Conservation (phyloP, 1,140 invertebrate species). For the Mycetomoellerius zeteki region DNA sequence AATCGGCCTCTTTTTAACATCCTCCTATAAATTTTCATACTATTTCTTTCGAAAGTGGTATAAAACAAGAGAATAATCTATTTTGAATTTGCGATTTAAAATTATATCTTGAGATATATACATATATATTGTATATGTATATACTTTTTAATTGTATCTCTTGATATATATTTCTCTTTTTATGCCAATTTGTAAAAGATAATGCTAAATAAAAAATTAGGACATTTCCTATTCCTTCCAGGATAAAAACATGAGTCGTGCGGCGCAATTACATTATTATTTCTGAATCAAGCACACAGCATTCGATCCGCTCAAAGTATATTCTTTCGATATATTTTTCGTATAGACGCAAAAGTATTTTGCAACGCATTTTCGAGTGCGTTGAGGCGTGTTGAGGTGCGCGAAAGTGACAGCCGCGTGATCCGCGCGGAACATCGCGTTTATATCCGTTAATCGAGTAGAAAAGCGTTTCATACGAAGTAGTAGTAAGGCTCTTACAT, state of each 20-base stretch:
- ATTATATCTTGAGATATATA: too few relatives aligned
- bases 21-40: too few relatives aligned
- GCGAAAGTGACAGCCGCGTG: neutral
- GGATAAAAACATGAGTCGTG: neutral
- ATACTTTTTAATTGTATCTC: too few relatives aligned
- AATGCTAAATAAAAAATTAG: neutral
- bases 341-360: slow-evolving; percentile 18
- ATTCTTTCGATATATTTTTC: slow-evolving; percentile 41
- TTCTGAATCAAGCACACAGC: neutral
- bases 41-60: too few relatives aligned
- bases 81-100: too few relatives aligned
- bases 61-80: too few relatives aligned
- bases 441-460: slow-evolving; percentile 28
- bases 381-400: neutral
- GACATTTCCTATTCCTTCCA: neutral
- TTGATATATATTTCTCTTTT: too few relatives aligned
- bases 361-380: slow-evolving; percentile 1
- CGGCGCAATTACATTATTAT: slow-evolving; percentile 12
- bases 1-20: too few relatives aligned
- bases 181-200: too few relatives aligned
- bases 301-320: slow-evolving; percentile 30
- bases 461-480: slow-evolving; percentile 59
- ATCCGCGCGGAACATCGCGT: neutral
- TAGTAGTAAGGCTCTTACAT: slow-evolving; percentile 58
- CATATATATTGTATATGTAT: too few relatives aligned